Evolutionary conservation across 2,797 vertebrate genomes (phyloP), one percentile per base, ranked within the genome.

Genomic region (Fistularia commersonii): DNA sequence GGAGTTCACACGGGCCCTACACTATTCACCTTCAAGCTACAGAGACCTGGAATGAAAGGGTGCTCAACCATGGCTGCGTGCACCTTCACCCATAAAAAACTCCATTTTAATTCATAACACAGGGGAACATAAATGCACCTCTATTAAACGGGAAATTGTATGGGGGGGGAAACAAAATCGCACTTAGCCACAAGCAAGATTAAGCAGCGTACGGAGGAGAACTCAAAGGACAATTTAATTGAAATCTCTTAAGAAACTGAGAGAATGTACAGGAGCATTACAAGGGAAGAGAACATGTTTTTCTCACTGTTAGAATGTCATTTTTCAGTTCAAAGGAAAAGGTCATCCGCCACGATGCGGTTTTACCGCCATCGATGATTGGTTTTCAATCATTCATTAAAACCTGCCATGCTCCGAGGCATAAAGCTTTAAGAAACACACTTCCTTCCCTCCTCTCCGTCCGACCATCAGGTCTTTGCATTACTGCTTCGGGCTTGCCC

Each of bases 351-450:
- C 60, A 66, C 77, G 63, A 70, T 77, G 74, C 66, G 74, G 77
- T 78, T 82, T 86, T 86, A 87, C 52, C 69, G 58, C 69, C 81
- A 77, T 85, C 81, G 77, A 84, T 89, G 89, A 92, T 89, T 90
- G 87, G 76, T 87, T 88, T 89, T 86, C 88, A 90, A 85, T 90
- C 85, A 85, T 84, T 89, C 85, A 89, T 89, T 90, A 89, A 90
- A 88, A 87, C 72, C 68, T 73, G 81, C 75, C 72, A 84, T 65
- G 88, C 89, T 89, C 72, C 75, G 69, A 87, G 85, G 86, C 78
- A 80, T 81, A 88, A 79, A 79, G 78, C 80, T 85, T 87, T 79
- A 85, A 87, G 85, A 85, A 87, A 76, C 72, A 74, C 23, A 23
- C 23, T 23, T 23, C 77, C 79, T 67, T 41, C 63, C 59, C 5